Percentiles rank a stretch among this genome's conserved stretches.
phyloP scores from a whole-genome alignment of 2,113 vertebrate genomes.

The Balaenoptera acutorostrata region DNA sequence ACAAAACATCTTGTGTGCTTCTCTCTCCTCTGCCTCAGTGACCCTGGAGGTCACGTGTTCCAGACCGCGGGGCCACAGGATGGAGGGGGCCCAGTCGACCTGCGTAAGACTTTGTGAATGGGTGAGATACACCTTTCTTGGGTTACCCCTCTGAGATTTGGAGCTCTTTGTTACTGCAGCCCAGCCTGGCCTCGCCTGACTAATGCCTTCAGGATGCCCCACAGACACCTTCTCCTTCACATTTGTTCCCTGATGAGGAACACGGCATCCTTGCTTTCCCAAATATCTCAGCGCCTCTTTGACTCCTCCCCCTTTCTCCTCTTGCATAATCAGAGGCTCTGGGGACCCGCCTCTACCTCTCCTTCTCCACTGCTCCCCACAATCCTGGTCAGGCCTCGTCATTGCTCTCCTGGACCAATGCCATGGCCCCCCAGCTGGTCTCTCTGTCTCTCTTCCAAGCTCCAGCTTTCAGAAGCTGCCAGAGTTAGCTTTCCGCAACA shows the following conservation, averaged over 20 bases:
- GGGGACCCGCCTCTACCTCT: rapidly evolving
- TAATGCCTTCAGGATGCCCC: rapidly evolving
- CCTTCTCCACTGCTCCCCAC: rapidly evolving
- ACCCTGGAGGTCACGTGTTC: neutral
- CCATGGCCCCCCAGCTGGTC: rapidly evolving
- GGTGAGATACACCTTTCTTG: neutral
- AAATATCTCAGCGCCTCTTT: rapidly evolving
- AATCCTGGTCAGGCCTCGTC: rapidly evolving
- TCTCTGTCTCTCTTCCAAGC: neutral
- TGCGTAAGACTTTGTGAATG: neutral
- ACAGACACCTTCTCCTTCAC: neutral
- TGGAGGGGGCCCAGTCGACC: rapidly evolving
- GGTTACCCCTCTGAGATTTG: neutral
- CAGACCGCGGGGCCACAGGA: rapidly evolving
- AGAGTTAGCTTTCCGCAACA: neutral
- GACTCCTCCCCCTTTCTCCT: neutral
- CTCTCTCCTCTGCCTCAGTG: neutral
- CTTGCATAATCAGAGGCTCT: neutral
- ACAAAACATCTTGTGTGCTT: rapidly evolving
- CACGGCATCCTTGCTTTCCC: neutral
- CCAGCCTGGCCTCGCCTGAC: too few species aligned
- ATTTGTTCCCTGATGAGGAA: rapidly evolving
- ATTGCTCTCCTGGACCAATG: rapidly evolving
- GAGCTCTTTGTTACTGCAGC: neutral
- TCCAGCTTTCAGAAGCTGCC: neutral